Evolutionary conservation across 2,888 invertebrate genomes (phyloP).

Genomic region (Linyphia triangularis): DNA sequence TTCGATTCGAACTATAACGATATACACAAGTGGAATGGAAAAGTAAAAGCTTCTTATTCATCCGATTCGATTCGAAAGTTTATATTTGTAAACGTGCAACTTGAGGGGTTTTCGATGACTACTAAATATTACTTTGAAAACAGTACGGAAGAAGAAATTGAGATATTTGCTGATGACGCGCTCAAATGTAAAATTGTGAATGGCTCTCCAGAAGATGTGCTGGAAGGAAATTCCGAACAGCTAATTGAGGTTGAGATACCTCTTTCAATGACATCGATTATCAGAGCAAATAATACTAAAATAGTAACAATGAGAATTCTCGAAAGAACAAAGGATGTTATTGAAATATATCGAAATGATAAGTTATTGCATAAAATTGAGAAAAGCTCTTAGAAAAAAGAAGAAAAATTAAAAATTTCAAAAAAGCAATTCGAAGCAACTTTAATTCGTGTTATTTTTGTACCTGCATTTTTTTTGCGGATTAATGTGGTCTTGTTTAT

Average conservation of each 20-base stretch:
- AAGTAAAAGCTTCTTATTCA: background rate
- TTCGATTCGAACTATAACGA: background rate
- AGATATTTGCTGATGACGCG: background rate
- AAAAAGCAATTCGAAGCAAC: background rate
- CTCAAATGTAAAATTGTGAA: background rate
- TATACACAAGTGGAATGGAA: background rate
- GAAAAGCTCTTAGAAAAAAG: background rate
- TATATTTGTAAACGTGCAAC: background rate
- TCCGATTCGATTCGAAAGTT: background rate
- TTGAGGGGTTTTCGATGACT: background rate
- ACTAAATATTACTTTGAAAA: conserved; percentile 5
- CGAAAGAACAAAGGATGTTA: background rate
- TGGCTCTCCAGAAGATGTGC: background rate
- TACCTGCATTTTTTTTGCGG: background rate
- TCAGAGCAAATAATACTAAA: background rate
- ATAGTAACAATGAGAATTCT: conserved; percentile 4
- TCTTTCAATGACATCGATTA: background rate
- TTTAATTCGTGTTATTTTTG: no score
- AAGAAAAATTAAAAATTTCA: background rate
- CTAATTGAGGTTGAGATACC: background rate
- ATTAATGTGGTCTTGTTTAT: background rate
- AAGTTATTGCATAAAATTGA: background rate
- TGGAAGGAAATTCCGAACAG: background rate
- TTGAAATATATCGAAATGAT: conserved; percentile 8
- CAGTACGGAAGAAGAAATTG: background rate